Evolutionary conservation across 2,113 vertebrate genomes (phyloP), one percentile per base, ranked within the genome.

Genomic region (Apteryx owenii): DNA sequence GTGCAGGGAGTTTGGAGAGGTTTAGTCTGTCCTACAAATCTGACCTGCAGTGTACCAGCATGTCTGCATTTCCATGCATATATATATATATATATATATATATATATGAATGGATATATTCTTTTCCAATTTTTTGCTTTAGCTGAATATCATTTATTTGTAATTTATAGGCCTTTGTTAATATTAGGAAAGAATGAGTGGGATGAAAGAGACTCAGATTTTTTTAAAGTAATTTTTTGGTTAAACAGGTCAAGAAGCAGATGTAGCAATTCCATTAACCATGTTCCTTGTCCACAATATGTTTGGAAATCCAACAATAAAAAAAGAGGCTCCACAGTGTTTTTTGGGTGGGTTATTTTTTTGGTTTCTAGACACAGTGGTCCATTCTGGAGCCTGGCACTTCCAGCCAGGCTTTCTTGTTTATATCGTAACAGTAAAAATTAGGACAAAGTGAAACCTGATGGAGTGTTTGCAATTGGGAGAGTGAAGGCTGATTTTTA

Each of bases 221-320:
- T 42, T 54, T 81, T 53, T 40, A 22, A 66, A 56, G 25, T 28
- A 93, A 33, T 51, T 25, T 64, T 85, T 90, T 72, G 66, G 81
- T 81, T 69, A 58, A 81, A 60, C 77, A 93, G 73, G 87, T 95
- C 84, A 93, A 84, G 79, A 66, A 86, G 69, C 81, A 90, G 87
- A 80, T 83, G 75, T 20, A 61, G 42, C 33, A 73, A n/a, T 75
- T 89, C 64, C 26, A 54, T 48, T 56, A 68, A 15, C 40, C 26
- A 31, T 40, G 6, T 38, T 65, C 18, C 13, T 77, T 83, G 42
- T 62, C 50, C 56, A 31, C 51, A 69, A 15, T 38, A 53, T 19
- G 13, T 84, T 89, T 87, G 88, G 68, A 75, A 90, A 79, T 26
- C 38, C 40, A 72, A 19, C 46, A 77, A 61, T 46, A 44, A 62